Evolutionary conservation across 2,797 vertebrate genomes (phyloP).

Genomic region (Alfaro cultratus): DNA sequence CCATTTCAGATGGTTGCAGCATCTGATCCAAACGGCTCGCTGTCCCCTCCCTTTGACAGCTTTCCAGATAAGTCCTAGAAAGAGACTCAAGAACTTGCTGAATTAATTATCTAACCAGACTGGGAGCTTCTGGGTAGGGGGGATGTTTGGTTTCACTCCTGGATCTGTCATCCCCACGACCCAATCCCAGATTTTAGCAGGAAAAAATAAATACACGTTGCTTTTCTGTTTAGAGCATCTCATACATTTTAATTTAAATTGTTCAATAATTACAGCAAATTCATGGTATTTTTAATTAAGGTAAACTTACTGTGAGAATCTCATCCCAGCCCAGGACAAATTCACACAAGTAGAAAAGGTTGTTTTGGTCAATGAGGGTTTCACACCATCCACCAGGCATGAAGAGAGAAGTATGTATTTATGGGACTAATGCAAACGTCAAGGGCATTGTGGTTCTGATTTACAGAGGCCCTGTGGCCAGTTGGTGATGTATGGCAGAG

Average conservation of each 20-base stretch:
- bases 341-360: constrained; percentile 21
- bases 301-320: not conserved
- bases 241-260: not conserved
- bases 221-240: not conserved
- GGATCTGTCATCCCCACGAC: not conserved
- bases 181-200: not conserved
- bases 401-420: constrained; percentile 58
- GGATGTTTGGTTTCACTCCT: not conserved
- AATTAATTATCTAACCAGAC: not conserved
- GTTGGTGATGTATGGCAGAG: constrained; percentile 68
- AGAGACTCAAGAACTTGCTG: not conserved
- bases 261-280: not conserved
- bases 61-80: not conserved
- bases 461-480: constrained; percentile 61
- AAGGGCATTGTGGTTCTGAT: constrained; percentile 72
- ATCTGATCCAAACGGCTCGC: not conserved
- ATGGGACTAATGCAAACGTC: constrained; percentile 67
- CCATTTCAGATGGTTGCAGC: not conserved
- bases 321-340: not conserved
- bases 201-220: not conserved
- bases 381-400: constrained; percentile 23
- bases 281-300: not conserved
- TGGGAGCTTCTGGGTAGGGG: not conserved
- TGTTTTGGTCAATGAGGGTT: constrained; percentile 38
- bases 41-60: not conserved